These are phyloP conservation scores for Eupithecia dodoneata DNA, from an alignment of 2,888 invertebrate genomes.

Conservation along the genomic window DNA sequence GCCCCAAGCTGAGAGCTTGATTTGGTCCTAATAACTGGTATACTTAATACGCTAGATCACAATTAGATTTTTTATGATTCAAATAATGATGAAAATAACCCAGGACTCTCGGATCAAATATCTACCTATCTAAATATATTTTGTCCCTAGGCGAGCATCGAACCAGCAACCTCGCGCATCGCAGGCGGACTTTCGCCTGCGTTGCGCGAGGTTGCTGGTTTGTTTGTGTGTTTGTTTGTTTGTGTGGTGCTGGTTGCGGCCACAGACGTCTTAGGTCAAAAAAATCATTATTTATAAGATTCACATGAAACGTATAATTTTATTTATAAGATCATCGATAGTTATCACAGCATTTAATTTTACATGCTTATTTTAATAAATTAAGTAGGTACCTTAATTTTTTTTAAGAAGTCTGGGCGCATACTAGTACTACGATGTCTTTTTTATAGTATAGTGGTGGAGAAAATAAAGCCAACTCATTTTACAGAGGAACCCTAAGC, in stretches of 20 bases:
- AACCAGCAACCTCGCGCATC: not conserved
- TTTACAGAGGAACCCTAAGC: conserved; percentile 16
- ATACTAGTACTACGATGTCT: too few species aligned
- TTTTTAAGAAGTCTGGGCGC: too few species aligned
- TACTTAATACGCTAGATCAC: too few species aligned
- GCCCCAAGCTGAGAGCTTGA: not conserved
- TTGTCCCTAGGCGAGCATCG: not conserved
- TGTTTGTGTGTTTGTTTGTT: too few species aligned
- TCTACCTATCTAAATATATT: not conserved
- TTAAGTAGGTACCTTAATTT: too few species aligned
- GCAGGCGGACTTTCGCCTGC: not conserved
- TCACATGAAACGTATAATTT: too few species aligned
- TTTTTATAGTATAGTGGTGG: not conserved
- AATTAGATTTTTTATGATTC: not conserved
- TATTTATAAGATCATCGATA: not conserved
- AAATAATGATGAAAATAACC: too few species aligned
- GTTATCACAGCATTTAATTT: too few species aligned
- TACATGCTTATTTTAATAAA: too few species aligned
- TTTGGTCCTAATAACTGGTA: not conserved
- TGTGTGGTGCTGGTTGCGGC: too few species aligned
- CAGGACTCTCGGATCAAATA: not conserved
- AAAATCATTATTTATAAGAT: not conserved
- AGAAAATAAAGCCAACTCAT: not conserved
- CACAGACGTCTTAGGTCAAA: not conserved
- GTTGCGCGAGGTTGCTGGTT: too few species aligned